phyloP scores from a whole-genome alignment of 2,888 invertebrate species.

The Drosophila mulleri region DNA sequence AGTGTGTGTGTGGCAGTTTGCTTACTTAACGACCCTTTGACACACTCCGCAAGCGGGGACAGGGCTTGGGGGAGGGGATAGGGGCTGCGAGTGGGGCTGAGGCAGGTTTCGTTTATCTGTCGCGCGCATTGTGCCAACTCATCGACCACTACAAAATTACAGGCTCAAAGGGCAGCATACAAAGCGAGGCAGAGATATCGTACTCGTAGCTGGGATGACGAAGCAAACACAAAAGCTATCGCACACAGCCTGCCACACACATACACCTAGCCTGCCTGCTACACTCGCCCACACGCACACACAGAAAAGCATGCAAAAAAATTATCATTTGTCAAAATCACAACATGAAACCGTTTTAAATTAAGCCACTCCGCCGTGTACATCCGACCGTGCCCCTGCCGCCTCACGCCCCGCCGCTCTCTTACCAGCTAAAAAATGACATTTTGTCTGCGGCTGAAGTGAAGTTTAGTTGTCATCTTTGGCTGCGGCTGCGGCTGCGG shows the following conservation, averaged over 20 bases:
- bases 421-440: conserved; percentile 44
- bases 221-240: conserved; percentile 73
- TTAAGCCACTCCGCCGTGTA: conserved; percentile 68
- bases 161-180: conserved; percentile 24
- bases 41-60: conserved; percentile 50
- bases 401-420: background rate
- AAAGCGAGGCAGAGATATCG: conserved; percentile 42
- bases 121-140: conserved; percentile 69
- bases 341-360: conserved; percentile 79
- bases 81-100: background rate
- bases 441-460: conserved; percentile 74
- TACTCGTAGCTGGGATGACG: conserved; percentile 60
- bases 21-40: conserved; percentile 77
- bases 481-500: conserved; percentile 26
- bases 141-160: conserved; percentile 61
- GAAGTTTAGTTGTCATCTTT: conserved; percentile 77
- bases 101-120: conserved; percentile 57
- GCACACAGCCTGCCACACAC: conserved; percentile 43
- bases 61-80: conserved; percentile 1
- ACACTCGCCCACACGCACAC: conserved; percentile 20
- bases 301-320: conserved; percentile 50
- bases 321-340: conserved; percentile 79
- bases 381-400: background rate
- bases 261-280: conserved; percentile 28
- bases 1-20: conserved; percentile 53